Evolutionary conservation across 64 coral and sea anemone genomes (phyloP).

Genomic region (Astreopora myriophthalma): DNA sequence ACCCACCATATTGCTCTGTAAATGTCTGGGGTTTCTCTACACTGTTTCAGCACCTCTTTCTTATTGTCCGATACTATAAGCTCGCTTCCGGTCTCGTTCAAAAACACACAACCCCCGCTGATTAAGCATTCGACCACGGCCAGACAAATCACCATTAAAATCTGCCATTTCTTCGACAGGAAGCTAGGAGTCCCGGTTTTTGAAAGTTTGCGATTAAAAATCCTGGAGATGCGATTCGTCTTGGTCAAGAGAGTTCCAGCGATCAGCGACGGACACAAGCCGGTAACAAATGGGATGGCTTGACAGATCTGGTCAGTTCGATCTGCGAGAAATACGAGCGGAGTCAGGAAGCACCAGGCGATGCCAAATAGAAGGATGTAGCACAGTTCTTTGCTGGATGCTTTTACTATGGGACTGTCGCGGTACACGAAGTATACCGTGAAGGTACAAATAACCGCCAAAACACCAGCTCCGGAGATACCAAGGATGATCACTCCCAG

Average conservation of each 20-base stretch:
- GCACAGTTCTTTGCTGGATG: constrained; percentile 80
- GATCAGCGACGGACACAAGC: constrained; percentile 73
- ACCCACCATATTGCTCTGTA: constrained; percentile 79
- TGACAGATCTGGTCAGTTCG: constrained; percentile 64
- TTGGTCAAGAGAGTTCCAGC: constrained; percentile 86
- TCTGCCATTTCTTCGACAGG: constrained; percentile 81
- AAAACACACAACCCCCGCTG: constrained; percentile 23
- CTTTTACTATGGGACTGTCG: constrained; percentile 76
- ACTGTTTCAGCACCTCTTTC: constrained; percentile 76
- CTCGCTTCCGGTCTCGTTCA: constrained; percentile 51
- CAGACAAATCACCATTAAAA: constrained; percentile 73
- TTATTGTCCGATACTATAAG: constrained; percentile 56
- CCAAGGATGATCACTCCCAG: constrained; percentile 45
- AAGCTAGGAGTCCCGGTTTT: constrained; percentile 75
- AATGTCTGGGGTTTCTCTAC: constrained; percentile 61
- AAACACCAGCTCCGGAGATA: constrained; percentile 55
- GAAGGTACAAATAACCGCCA: constrained; percentile 56
- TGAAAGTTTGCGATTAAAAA: constrained; percentile 81
- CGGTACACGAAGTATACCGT: constrained; percentile 63
- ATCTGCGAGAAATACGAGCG: constrained; percentile 66
- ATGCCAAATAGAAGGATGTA: constrained; percentile 79
- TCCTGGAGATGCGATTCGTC: constrained; percentile 85
- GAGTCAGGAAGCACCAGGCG: constrained; percentile 75
- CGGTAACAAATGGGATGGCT: constrained; percentile 66
- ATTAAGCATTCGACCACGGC: constrained; percentile 70